phyloP scores from a whole-genome alignment of 1,140 invertebrate genomes.

The Tetraneura akinire region DNA sequence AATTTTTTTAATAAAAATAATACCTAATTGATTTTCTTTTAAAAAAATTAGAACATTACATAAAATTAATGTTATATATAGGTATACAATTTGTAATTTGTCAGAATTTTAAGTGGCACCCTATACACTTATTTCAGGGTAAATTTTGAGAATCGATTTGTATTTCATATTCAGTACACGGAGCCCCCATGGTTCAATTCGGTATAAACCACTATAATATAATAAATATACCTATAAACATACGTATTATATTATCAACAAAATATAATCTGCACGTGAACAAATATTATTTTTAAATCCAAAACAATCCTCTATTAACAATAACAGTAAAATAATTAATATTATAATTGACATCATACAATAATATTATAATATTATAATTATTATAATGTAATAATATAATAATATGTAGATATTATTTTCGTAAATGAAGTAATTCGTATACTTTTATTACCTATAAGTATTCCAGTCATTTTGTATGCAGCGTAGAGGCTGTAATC shows the following conservation, averaged over 20 bases:
- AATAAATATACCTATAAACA: neutral
- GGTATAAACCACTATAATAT: no score
- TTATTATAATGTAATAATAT: neutral
- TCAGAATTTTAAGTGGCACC: no score
- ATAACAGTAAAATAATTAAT: neutral
- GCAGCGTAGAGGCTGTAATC: conserved; percentile 54
- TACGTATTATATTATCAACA: no score
- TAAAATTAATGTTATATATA: no score
- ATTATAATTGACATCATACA: no score
- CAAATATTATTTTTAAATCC: conserved; percentile 26
- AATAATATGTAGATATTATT: neutral
- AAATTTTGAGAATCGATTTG: neutral
- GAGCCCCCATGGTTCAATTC: neutral
- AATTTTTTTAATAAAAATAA: no score
- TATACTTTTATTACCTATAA: conserved; percentile 51
- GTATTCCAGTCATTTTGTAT: conserved; percentile 54
- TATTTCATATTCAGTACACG: neutral
- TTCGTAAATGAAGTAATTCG: neutral
- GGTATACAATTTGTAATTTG: no score
- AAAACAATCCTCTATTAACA: neutral
- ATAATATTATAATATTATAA: no score
- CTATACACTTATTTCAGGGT: no score
- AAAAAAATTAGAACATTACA: no score
- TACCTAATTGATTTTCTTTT: no score
- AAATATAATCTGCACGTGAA: neutral